Conservation (phyloP, 2,113 vertebrate genomes). For the Neogale vison region DNA sequence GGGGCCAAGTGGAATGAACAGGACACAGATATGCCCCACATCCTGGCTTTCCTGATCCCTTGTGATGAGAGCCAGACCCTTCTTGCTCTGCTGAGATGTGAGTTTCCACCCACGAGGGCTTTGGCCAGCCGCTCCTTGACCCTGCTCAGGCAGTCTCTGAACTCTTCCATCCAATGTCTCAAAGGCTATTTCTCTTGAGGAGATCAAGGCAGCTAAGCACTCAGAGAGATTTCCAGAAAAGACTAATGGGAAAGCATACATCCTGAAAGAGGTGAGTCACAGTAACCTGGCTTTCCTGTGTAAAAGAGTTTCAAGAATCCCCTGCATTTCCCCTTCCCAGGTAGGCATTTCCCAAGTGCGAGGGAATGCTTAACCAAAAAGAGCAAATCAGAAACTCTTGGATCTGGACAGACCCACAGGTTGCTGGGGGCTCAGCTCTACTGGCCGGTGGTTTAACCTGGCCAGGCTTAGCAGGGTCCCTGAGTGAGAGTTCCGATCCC, state of each 20-base stretch:
- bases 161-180: not conserved
- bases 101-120: not conserved
- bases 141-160: not conserved
- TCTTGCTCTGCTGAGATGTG: not conserved
- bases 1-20: not conserved
- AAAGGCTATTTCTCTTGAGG: not conserved
- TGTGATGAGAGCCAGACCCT: not conserved
- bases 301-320: not conserved
- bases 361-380: not conserved
- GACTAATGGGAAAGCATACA: not conserved
- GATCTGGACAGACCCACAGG: not conserved
- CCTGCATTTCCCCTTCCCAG: not conserved
- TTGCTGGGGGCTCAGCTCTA: not conserved
- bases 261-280: not conserved
- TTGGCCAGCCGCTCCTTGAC: not conserved
- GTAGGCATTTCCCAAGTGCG: not conserved
- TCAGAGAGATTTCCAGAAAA: not conserved
- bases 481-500: not conserved
- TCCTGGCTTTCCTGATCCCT: not conserved
- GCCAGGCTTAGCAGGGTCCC: not conserved
- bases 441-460: not conserved
- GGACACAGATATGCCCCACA: not conserved
- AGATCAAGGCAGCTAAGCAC: not conserved
- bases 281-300: not conserved
- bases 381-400: not conserved